Conservation (phyloP, 2,888 invertebrate genomes). For the Lasiommata megera region DNA sequence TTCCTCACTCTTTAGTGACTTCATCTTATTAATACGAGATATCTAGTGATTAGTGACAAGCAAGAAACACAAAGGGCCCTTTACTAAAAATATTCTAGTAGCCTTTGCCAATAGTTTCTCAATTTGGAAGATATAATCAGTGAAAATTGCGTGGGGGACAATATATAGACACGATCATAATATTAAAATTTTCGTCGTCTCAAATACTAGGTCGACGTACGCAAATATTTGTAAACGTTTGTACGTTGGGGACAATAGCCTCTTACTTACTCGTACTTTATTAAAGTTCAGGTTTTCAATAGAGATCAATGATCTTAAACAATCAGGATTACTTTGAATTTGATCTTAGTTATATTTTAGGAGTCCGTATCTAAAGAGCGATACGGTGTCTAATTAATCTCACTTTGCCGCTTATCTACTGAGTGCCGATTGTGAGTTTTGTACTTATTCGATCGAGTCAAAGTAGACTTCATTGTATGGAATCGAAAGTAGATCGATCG, state of each 20-base stretch:
- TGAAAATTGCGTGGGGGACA: background rate
- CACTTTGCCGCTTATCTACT: no score
- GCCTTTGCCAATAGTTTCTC: no score
- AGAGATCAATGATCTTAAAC: background rate
- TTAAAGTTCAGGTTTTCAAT: background rate
- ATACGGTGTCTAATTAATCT: no score
- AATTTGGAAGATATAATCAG: background rate
- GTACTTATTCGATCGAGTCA: no score
- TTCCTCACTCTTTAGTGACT: no score
- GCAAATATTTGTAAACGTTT: background rate
- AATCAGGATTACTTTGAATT: background rate
- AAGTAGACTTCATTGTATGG: no score
- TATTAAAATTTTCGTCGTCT: background rate
- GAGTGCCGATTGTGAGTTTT: no score
- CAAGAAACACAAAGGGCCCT: conserved; percentile 29
- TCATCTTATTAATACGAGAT: no score
- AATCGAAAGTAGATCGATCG: no score
- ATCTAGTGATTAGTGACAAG: no score
- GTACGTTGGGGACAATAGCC: background rate
- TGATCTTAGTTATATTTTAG: background rate
- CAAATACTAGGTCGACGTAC: background rate
- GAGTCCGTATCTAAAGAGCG: no score
- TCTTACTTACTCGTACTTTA: background rate
- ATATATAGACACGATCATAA: background rate
- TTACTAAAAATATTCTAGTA: no score